A percentile compares a stretch with the other conserved stretches of the same genome.
Evolutionary conservation across 1,140 invertebrate species (phyloP).

Genomic region (Calephelis virginiensis): DNA sequence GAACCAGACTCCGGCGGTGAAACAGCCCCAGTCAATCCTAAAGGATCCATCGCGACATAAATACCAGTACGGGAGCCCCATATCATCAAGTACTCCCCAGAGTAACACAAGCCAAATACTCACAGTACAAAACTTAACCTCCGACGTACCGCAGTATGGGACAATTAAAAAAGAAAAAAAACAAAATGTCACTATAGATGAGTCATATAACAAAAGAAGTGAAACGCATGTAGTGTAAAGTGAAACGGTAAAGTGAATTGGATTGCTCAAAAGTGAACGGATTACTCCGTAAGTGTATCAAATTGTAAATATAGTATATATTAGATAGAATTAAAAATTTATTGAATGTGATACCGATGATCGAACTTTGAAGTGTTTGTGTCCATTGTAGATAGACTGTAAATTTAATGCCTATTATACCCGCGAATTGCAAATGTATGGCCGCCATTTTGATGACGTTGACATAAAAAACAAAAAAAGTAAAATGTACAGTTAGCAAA

Average conservation of each 20-base stretch:
- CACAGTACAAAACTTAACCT: constrained; percentile 71
- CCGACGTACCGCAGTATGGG: constrained; percentile 71
- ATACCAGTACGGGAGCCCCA: constrained; percentile 75
- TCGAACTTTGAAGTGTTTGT: constrained; percentile 39
- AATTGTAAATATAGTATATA: constrained; percentile 9
- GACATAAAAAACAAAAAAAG: not conserved
- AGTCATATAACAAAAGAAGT: constrained; percentile 64
- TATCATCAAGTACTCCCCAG: constrained; percentile 66
- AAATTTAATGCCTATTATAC: constrained; percentile 8
- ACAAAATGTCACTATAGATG: constrained; percentile 72
- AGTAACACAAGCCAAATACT: constrained; percentile 69
- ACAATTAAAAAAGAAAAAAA: constrained; percentile 76
- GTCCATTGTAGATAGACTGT: constrained; percentile 48
- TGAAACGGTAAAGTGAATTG: constrained; percentile 14
- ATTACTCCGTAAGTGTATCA: constrained; percentile 21
- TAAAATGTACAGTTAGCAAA: too few relatives aligned
- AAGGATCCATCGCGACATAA: constrained; percentile 81
- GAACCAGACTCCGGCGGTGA: constrained; percentile 59
- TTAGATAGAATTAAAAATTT: constrained; percentile 71
- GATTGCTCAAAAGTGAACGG: constrained; percentile 25
- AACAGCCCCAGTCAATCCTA: constrained; percentile 80
- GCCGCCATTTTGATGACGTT: too few relatives aligned
- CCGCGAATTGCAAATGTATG: too few relatives aligned
- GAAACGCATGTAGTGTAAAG: constrained; percentile 69
- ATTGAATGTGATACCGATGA: constrained; percentile 68